Conservation (phyloP, 1,140 invertebrate species). For the Drepana arcuata region DNA sequence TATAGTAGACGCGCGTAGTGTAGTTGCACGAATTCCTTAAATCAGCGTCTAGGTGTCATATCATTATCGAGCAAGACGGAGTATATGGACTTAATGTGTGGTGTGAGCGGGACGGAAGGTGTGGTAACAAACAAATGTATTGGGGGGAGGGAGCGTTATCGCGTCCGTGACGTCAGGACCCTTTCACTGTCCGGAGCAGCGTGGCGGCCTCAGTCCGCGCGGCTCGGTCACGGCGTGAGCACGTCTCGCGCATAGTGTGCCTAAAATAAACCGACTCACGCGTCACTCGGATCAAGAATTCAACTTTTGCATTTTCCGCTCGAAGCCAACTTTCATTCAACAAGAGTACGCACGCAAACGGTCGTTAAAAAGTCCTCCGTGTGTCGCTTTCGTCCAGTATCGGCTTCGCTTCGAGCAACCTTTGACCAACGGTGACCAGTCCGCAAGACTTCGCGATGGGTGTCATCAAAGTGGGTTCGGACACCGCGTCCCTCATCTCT, state of each 20-base stretch:
- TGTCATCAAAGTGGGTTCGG: constrained; percentile 60
- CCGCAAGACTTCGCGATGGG: constrained; percentile 36
- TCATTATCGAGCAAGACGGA: too few relatives aligned
- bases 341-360: constrained; percentile 39
- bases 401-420: constrained; percentile 2
- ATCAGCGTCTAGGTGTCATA: too few relatives aligned
- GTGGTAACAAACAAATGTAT: constrained; percentile 54
- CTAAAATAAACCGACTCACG: constrained; percentile 42
- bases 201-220: constrained; percentile 52
- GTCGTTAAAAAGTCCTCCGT: constrained; percentile 41
- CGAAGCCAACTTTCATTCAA: constrained; percentile 12
- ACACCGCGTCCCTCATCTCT: constrained; percentile 56
- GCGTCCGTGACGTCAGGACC: constrained; percentile 54
- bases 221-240: constrained; percentile 62
- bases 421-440: constrained; percentile 10
- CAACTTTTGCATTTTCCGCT: constrained; percentile 22
- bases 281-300: constrained; percentile 37
- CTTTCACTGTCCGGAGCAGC: constrained; percentile 56
- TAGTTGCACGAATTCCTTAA: too few relatives aligned
- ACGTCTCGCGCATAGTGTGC: constrained; percentile 53
- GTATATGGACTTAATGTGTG: too few relatives aligned
- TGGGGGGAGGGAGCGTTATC: constrained; percentile 37
- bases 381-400: constrained; percentile 19
- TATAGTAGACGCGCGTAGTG: too few relatives aligned
- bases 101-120: constrained; percentile 35